Evolutionary conservation across 2,888 invertebrate species (phyloP).

Genomic region (Ceraclea dissimilis): DNA sequence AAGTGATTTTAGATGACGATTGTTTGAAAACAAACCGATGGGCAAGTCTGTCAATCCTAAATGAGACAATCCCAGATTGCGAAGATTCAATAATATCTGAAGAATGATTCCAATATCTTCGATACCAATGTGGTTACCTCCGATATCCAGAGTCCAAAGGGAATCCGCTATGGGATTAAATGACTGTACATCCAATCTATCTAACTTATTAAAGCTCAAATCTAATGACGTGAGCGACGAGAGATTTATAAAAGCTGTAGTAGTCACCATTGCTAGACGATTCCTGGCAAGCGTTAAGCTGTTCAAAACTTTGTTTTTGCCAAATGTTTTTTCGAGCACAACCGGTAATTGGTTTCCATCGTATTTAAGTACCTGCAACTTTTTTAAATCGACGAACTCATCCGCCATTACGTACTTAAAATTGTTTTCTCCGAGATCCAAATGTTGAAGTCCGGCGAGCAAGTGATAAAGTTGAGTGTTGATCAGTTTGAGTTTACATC

Average conservation of each 20-base stretch:
- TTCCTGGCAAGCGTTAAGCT: slow-evolving; percentile 60
- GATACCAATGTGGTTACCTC: slow-evolving; percentile 57
- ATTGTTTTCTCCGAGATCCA: slow-evolving; percentile 71
- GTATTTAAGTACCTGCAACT: slow-evolving; percentile 55
- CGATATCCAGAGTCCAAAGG: slow-evolving; percentile 58
- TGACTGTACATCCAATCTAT: slow-evolving; percentile 55
- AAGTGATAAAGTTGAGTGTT: slow-evolving; percentile 75
- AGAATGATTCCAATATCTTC: slow-evolving; percentile 51
- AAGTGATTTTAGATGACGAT: slow-evolving; percentile 54
- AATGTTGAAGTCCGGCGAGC: slow-evolving; percentile 60
- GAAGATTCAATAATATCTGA: slow-evolving; percentile 50
- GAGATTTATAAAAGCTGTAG: slow-evolving; percentile 65
- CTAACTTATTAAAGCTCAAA: slow-evolving; percentile 68
- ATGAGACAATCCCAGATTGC: slow-evolving; percentile 52
- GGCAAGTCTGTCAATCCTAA: slow-evolving; percentile 51
- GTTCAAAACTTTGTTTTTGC: slow-evolving; percentile 47
- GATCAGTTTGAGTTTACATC: slow-evolving; percentile 63
- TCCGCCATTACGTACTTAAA: slow-evolving; percentile 68
- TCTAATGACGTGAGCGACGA: slow-evolving; percentile 62
- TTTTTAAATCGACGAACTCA: slow-evolving; percentile 62
- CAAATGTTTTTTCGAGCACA: slow-evolving; percentile 64
- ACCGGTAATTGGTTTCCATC: slow-evolving; percentile 75
- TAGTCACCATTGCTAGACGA: slow-evolving; percentile 65
- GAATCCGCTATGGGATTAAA: slow-evolving; percentile 55
- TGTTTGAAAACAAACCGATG: slow-evolving; percentile 49